Evolutionary conservation across 2,888 invertebrate species (phyloP), one percentile per base, ranked within the genome.

Genomic region (Bombyx huttoni): DNA sequence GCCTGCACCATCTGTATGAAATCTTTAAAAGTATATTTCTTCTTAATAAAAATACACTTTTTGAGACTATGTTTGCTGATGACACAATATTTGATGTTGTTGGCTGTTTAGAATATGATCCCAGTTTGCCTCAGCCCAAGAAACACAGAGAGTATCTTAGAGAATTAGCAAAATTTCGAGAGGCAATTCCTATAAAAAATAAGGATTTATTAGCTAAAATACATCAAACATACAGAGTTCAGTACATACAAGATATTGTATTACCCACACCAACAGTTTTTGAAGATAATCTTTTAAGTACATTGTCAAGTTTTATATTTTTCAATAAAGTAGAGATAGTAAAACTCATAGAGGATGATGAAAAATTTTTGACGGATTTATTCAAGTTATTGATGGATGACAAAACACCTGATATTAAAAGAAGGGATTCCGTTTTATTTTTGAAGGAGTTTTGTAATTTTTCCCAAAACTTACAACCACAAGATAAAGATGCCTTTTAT

Each of bases 251-350:
- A 77, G 99, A 99, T 88, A 98, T 99, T 68, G 99, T 99, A 68
- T 90, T 99, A 75, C 99, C 99, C 33, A 97, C 99, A 50, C 99
- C 99, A 10, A 98, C 98, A 63, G 96, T 99, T 67, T 99, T 99
- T 85, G 99, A 99, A 79, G 99, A 99, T 83, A 99, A 99, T 81
- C 94, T 99, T 92, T 91, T 99, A 61, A 98, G 98, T 70, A 97
- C 98, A 56, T 90, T 99, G 71, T 97, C 96, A 78, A 98, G 98
- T 90, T 99, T 99, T 91, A 97, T 99, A 87, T 99, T 98, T 91
- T 99, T 99, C 89, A 99, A 98, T 89, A 99, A 99, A 90, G 97
- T 98, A 77, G 99, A 99, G 91, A 99, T 99, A 87, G 98, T 99
- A 64, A 97, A 96, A 64, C 91, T 98, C 74, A 96, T 99, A 79